These are phyloP conservation scores for Erebia palarica DNA, from an alignment of 2,888 invertebrate species.

Conservation along the genomic window DNA sequence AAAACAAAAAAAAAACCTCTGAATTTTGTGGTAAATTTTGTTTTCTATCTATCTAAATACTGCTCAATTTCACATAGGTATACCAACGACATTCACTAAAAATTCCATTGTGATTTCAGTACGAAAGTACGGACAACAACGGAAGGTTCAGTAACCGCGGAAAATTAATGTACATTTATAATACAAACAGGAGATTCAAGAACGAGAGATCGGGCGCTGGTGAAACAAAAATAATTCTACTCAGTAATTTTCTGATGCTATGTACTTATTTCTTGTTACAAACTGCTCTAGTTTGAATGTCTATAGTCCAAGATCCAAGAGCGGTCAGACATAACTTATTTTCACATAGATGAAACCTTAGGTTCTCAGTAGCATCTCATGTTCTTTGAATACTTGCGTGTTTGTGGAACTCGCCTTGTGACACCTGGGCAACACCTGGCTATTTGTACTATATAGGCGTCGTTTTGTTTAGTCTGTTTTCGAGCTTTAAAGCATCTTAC, in stretches of 20 bases:
- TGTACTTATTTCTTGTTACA: not conserved
- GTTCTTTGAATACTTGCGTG: too few species aligned
- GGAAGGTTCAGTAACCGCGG: constrained; percentile 33
- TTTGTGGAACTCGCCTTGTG: too few species aligned
- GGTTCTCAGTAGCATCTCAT: too few species aligned
- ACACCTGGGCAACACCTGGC: too few species aligned
- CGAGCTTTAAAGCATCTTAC: too few species aligned
- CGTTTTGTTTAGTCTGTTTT: too few species aligned
- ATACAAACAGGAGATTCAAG: constrained; percentile 25
- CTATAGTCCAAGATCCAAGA: too few species aligned
- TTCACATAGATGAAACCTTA: too few species aligned
- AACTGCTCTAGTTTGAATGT: not conserved
- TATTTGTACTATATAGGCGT: too few species aligned
- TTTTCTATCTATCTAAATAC: not conserved
- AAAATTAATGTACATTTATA: constrained; percentile 34
- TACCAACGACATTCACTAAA: not conserved
- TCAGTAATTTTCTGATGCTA: not conserved
- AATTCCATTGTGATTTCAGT: constrained; percentile 24
- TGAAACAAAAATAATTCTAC: not conserved
- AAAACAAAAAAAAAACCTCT: not conserved
- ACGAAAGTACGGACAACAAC: constrained; percentile 31
- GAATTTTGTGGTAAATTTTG: not conserved
- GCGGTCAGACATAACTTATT: too few species aligned
- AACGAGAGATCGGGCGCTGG: constrained; percentile 7
- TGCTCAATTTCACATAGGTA: constrained; percentile 1